phyloP scores from a whole-genome alignment of 2,888 invertebrate genomes.

The Eubasilissa splendida region DNA sequence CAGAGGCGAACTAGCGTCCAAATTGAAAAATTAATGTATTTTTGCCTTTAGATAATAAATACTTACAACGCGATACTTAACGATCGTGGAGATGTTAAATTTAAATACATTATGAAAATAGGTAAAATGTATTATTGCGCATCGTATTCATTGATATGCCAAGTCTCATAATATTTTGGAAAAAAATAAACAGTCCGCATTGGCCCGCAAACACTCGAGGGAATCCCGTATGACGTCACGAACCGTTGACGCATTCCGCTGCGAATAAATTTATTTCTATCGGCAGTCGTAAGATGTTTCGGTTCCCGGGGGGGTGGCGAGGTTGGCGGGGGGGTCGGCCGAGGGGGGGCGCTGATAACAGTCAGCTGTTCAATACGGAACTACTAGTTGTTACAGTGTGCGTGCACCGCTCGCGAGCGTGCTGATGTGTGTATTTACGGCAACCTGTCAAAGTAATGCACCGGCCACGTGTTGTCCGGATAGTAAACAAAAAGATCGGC shows the following conservation, averaged over 20 bases:
- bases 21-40: too few relatives aligned
- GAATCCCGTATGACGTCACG: slow-evolving; percentile 2
- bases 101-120: too few relatives aligned
- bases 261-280: slow-evolving; percentile 34
- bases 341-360: slow-evolving; percentile 37
- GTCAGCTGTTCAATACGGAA: slow-evolving; percentile 44
- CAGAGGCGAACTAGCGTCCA: too few relatives aligned
- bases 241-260: slow-evolving; percentile 21
- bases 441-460: slow-evolving; percentile 35
- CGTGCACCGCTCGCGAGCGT: neutral
- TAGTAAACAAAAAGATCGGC: slow-evolving; percentile 30
- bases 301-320: neutral
- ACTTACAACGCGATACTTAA: too few relatives aligned
- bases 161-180: neutral
- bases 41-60: too few relatives aligned
- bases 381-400: neutral
- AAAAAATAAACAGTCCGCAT: neutral
- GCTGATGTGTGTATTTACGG: slow-evolving; percentile 2
- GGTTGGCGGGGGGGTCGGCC: slow-evolving; percentile 1
- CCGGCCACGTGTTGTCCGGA: slow-evolving; percentile 11
- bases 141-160: too few relatives aligned
- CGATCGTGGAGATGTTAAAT: too few relatives aligned
- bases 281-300: slow-evolving; percentile 22
- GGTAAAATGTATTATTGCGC: too few relatives aligned
- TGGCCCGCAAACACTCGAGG: neutral